phyloP scores from a whole-genome alignment of 2,797 vertebrate species.

The Syngnathus acus region DNA sequence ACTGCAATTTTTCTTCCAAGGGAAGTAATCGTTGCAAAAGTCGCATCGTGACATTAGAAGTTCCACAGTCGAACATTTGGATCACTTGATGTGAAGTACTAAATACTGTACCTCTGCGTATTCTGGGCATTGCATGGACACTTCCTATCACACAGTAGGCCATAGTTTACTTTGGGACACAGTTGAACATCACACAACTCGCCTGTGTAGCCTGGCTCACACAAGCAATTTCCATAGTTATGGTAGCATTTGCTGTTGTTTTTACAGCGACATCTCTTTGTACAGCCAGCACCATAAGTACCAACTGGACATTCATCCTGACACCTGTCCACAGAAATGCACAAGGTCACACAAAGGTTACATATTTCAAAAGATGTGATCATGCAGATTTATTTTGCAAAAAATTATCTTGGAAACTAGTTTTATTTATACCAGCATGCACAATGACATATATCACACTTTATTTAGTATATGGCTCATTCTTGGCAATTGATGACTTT shows the following conservation, averaged over 20 bases:
- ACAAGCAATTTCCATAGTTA: constrained; percentile 82
- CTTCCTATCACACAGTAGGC: constrained; percentile 79
- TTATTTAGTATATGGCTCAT: too few relatives aligned
- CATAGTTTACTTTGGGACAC: constrained; percentile 79
- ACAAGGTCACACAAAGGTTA: not conserved
- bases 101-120: not conserved
- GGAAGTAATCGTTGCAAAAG: too few relatives aligned
- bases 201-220: constrained; percentile 84
- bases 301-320: constrained; percentile 90
- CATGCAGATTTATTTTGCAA: too few relatives aligned
- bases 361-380: not conserved
- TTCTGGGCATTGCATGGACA: constrained; percentile 76
- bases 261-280: constrained; percentile 77
- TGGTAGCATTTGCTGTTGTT: constrained; percentile 86
- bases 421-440: too few relatives aligned
- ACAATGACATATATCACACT: too few relatives aligned
- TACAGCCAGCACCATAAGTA: constrained; percentile 75
- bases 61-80: constrained; percentile 29
- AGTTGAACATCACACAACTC: constrained; percentile 79
- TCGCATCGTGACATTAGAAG: not conserved
- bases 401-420: too few relatives aligned
- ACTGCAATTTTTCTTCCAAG: too few relatives aligned
- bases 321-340: constrained; percentile 67
- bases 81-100: not conserved
- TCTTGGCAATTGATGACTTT: too few relatives aligned